phyloP scores from a whole-genome alignment of 2,113 vertebrate species.

The Rostratula benghalensis region DNA sequence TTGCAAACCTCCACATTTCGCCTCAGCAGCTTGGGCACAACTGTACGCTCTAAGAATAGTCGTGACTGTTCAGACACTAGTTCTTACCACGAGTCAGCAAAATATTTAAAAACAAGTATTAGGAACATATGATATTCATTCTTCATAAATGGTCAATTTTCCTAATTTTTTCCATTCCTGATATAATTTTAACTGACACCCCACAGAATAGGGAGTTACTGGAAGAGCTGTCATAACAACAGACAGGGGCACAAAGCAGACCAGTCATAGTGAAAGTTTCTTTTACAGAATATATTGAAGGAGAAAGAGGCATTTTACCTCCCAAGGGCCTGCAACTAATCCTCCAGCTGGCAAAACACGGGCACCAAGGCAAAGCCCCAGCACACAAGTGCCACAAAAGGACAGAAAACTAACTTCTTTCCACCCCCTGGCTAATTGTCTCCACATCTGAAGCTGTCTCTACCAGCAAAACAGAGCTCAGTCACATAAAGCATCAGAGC shows the following conservation, averaged over 20 bases:
- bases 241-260: not conserved
- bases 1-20: not conserved
- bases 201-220: not conserved
- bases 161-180: not conserved
- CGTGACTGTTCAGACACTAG: not conserved
- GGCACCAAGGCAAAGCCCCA: not conserved
- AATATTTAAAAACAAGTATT: not conserved
- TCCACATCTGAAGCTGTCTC: not conserved
- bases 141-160: not conserved
- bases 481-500: not conserved
- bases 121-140: not conserved
- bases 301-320: not conserved
- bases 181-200: not conserved
- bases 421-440: not conserved
- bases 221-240: not conserved
- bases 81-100: not conserved
- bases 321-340: not conserved
- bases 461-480: not conserved
- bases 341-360: not conserved
- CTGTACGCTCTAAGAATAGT: not conserved
- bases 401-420: not conserved
- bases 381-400: not conserved
- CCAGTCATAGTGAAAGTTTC: not conserved
- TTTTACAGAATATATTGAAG: not conserved
- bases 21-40: not conserved